A percentile compares a stretch with the other conserved stretches of the same genome.
Evolutionary conservation across 2,797 vertebrate species (phyloP).

Genomic region (Melanotaenia parkinsoni): DNA sequence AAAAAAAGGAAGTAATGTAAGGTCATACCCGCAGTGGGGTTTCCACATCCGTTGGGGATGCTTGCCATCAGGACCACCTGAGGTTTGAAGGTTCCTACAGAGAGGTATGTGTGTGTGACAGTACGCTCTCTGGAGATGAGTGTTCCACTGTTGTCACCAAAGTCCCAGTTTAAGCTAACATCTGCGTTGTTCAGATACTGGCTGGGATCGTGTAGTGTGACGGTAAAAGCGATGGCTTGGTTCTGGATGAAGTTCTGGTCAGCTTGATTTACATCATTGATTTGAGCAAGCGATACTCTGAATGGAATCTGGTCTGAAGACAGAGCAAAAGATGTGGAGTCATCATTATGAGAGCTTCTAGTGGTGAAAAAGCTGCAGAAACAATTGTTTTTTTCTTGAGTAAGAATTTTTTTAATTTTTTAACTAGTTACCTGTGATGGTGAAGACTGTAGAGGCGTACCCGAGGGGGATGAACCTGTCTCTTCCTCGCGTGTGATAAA

Average conservation of each 20-base stretch:
- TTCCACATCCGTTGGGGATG: conserved; percentile 86
- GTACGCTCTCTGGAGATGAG: conserved; percentile 88
- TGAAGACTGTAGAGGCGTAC: conserved; percentile 85
- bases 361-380: neutral
- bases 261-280: conserved; percentile 81
- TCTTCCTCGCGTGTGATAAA: conserved; percentile 90
- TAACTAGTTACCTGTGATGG: conserved; percentile 86
- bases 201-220: conserved; percentile 93
- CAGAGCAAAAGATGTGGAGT: neutral
- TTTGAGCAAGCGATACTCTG: conserved; percentile 85
- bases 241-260: conserved; percentile 91
- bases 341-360: conserved; percentile 2
- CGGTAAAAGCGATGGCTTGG: conserved; percentile 87
- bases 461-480: conserved; percentile 92
- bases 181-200: conserved; percentile 87
- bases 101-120: conserved; percentile 91
- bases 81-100: conserved; percentile 83
- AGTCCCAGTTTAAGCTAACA: conserved; percentile 94
- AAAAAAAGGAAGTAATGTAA: neutral
- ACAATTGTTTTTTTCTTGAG: neutral
- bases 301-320: conserved; percentile 92
- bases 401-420: neutral
- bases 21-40: conserved; percentile 73
- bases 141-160: conserved; percentile 91
- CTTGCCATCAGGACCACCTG: conserved; percentile 91